Conservation (phyloP, 2,797 vertebrate genomes). For the Xerus rutilus region DNA sequence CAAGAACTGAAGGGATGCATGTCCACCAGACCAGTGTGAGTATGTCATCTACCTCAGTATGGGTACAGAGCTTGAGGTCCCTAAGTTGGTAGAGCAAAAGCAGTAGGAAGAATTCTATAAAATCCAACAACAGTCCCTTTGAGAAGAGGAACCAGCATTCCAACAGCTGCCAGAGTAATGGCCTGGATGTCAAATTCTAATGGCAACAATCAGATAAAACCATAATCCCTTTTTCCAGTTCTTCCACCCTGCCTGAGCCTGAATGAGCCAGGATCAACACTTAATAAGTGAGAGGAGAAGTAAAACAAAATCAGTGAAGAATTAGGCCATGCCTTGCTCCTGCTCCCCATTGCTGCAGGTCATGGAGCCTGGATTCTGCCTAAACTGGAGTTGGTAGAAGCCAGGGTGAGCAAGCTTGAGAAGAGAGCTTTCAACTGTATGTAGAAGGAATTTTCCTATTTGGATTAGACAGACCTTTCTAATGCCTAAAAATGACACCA, state of each 20-base stretch:
- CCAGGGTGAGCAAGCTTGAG: background rate
- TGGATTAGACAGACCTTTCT: background rate
- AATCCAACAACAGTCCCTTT: background rate
- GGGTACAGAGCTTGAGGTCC: background rate
- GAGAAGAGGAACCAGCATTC: background rate
- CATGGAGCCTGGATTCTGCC: background rate
- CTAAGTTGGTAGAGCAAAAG: background rate
- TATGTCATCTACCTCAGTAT: background rate
- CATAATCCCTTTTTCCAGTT: background rate
- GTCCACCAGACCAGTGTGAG: background rate
- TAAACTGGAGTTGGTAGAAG: too few species aligned
- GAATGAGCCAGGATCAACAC: background rate
- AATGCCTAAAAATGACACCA: background rate
- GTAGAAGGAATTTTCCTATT: background rate
- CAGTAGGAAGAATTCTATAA: background rate
- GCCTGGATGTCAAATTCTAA: background rate
- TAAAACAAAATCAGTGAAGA: background rate
- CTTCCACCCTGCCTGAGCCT: background rate
- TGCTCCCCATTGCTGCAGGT: too few species aligned
- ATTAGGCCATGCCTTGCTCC: fast-evolving
- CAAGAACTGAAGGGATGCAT: background rate
- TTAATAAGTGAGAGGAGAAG: background rate
- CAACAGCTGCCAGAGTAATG: background rate
- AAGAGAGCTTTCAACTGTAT: background rate
- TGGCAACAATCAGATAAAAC: background rate